Percentiles rank a stretch among this genome's conserved stretches.
These are phyloP conservation scores for Euwallacea fornicatus DNA, from an alignment of 1,140 invertebrate genomes.

Conservation along the genomic window DNA sequence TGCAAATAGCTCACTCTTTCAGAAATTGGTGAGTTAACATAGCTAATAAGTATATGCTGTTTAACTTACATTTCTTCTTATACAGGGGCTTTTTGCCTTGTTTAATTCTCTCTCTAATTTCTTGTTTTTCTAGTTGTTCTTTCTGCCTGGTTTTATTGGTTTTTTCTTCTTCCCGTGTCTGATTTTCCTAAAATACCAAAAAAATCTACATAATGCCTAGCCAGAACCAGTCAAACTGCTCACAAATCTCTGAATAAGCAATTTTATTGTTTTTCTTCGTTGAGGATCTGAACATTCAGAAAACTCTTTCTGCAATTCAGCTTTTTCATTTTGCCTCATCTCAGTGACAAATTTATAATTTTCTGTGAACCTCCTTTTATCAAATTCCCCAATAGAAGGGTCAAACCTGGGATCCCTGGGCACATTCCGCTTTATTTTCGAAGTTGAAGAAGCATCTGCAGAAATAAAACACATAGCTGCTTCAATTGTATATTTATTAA, in stretches of 20 bases:
- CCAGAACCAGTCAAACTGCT: constrained; percentile 27
- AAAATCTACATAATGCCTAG: constrained; percentile 20
- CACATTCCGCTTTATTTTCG: background rate
- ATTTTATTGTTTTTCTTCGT: constrained; percentile 66
- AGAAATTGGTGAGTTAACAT: background rate
- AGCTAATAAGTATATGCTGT: no score
- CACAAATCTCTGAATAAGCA: constrained; percentile 71
- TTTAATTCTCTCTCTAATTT: constrained; percentile 58
- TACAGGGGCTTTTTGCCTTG: constrained; percentile 67
- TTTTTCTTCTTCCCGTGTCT: constrained; percentile 52
- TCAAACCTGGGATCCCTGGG: constrained; percentile 67
- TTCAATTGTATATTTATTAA: no score
- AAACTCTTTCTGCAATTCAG: constrained; percentile 64
- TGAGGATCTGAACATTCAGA: constrained; percentile 63
- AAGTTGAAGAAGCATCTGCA: no score
- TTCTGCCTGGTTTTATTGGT: constrained; percentile 65
- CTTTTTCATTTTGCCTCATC: constrained; percentile 67
- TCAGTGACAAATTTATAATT: constrained; percentile 77
- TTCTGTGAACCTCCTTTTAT: constrained; percentile 71
- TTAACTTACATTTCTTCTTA: constrained; percentile 77
- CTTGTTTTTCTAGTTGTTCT: constrained; percentile 61
- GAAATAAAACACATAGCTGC: no score
- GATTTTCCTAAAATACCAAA: constrained; percentile 48
- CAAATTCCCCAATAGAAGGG: constrained; percentile 73
- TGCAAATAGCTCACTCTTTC: background rate